A percentile compares a stretch with the other conserved stretches of the same genome.
These are phyloP conservation scores for Drusus annulatus DNA, from an alignment of 1,140 invertebrate species.

Conservation along the genomic window DNA sequence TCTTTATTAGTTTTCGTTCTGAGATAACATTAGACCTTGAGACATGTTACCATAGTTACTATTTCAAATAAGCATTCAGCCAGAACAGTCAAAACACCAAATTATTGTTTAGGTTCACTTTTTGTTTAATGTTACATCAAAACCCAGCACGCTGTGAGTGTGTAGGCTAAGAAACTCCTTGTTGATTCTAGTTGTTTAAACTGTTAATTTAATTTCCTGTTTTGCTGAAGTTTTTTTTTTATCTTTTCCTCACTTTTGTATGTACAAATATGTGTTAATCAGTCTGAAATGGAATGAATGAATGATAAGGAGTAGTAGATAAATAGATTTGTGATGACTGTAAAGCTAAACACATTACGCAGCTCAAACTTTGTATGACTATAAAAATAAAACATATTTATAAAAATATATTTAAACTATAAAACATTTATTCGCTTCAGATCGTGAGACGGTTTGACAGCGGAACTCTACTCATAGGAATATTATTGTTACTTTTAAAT, in stretches of 20 bases:
- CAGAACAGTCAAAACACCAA: too few relatives aligned
- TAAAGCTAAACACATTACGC: conserved; percentile 24
- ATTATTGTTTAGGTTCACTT: too few relatives aligned
- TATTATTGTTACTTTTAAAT: conserved; percentile 25
- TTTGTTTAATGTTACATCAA: too few relatives aligned
- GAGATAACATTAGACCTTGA: not conserved
- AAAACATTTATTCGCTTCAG: conserved; percentile 17
- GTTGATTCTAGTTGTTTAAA: too few relatives aligned
- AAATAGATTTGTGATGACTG: conserved; percentile 30
- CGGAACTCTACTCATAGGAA: not conserved
- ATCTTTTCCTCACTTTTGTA: conserved; percentile 6
- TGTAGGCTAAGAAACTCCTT: too few relatives aligned
- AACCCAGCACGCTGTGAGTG: too few relatives aligned
- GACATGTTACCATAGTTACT: conserved; percentile 6
- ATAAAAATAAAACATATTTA: conserved; percentile 34
- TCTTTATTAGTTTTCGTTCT: not conserved
- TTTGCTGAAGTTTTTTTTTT: not conserved
- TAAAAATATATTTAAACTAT: conserved; percentile 12
- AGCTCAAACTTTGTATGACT: conserved; percentile 34
- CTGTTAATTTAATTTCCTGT: not conserved
- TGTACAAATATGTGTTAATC: conserved; percentile 2
- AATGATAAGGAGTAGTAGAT: not conserved
- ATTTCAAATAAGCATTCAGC: too few relatives aligned
- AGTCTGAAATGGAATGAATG: conserved; percentile 1
- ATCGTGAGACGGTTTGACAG: conserved; percentile 9